Base-by-base conservation (phyloP, 92 coral and sea anemone species). In the Phymanthus crucifer region DNA sequence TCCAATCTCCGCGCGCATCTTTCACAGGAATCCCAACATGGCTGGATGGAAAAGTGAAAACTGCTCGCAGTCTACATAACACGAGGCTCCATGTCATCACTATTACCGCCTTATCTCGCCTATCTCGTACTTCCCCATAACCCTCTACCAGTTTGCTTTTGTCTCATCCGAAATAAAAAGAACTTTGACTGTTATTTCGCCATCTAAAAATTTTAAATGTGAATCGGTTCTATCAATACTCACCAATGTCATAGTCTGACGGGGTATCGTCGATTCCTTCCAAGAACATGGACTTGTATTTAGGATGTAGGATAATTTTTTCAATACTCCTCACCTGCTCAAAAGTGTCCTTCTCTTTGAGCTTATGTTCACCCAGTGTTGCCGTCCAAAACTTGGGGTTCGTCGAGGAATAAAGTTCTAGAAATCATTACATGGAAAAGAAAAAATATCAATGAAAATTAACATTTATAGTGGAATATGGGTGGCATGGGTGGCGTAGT, bases 241-340 rank as follows among this genome's bases (percentile, higher is more conserved):
- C 45, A 89, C 93, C 93, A 35, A 89, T 38, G 54, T 89, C 93
- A 36, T 81, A 71, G 58, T 89, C 93, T 56, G 88, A 87, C 3
- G 93, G 93, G 54, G 78, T 77, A 56, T 85, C 87, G n/a, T 4
- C 3, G 35, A 77, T 73, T 43, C 74, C 82, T 75, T 61, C 75
- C 35, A 80, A 69, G 65, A 83, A 88, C 89, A 88, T 80, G 64
- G 83, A 84, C 18, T 75, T 85, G 83, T 89, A 85, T 43, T 81
- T 77, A 6, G 93, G 87, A 75, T 89, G 93, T 34, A 69, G 73
- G 46, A 76, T 73, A 43, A 89, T 81, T 5, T 50, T 66, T 43
- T 73, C 75, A 58, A 89, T 81, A 31, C 71, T 79, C 66, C 67
- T 84, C 66, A 70, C 48, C 66, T 87, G 83, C 43, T 92, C 91